Conservation (phyloP, 2,113 vertebrate species). For the Proterorhinus semilunaris region DNA sequence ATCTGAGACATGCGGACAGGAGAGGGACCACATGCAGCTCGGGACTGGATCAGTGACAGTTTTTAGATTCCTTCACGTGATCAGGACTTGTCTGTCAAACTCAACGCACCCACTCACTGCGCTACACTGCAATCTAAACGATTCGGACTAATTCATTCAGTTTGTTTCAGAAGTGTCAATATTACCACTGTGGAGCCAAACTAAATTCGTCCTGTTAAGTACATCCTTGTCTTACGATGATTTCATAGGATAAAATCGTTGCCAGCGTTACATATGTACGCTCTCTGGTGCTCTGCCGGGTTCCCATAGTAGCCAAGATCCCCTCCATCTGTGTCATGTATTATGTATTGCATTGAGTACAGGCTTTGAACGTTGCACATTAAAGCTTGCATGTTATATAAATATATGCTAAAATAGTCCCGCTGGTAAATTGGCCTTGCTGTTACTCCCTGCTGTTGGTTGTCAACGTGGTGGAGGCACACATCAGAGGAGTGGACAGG, state of each 20-base stretch:
- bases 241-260: too few relatives aligned
- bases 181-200: background rate
- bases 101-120: background rate
- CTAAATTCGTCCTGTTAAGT: background rate
- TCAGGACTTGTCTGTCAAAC: background rate
- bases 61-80: background rate
- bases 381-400: conserved; percentile 34
- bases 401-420: conserved; percentile 24
- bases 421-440: conserved; percentile 7
- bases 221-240: background rate
- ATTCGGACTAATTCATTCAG: too few relatives aligned
- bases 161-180: background rate
- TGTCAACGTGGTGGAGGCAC: background rate
- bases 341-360: conserved; percentile 45
- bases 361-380: conserved; percentile 45
- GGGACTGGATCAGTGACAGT: background rate
- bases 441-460: conserved; percentile 19
- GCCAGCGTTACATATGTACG: background rate
- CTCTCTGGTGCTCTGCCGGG: background rate
- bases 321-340: conserved; percentile 42
- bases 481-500: background rate
- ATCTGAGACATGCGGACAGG: background rate
- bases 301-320: background rate
- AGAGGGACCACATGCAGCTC: background rate
- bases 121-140: background rate